Conservation (phyloP, 2,797 vertebrate genomes). For the Gymnocypris eckloni region DNA sequence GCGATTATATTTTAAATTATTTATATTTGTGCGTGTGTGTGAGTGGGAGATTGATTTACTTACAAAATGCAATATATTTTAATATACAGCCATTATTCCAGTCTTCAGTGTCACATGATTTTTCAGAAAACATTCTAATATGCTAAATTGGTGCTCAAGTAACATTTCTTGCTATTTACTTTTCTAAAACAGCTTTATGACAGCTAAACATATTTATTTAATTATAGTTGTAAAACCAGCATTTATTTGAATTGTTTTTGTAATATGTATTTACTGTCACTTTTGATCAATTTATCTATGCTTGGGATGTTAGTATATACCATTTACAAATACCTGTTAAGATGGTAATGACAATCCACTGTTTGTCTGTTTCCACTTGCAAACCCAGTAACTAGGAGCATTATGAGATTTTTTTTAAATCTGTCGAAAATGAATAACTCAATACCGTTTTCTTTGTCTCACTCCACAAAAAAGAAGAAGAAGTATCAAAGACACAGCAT, state of each 20-base stretch:
- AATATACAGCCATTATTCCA: no score
- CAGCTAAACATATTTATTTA: no score
- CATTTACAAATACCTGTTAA: not conserved
- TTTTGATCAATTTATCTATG: not conserved
- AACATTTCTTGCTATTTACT: not conserved
- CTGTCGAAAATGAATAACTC: not conserved
- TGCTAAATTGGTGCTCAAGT: not conserved
- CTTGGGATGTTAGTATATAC: not conserved
- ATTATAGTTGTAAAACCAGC: no score
- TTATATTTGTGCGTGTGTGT: not conserved
- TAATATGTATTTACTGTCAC: not conserved
- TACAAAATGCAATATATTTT: not conserved
- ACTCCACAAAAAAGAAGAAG: slow-evolving; percentile 7
- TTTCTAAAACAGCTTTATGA: no score
- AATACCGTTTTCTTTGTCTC: not conserved
- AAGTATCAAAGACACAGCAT: slow-evolving; percentile 37
- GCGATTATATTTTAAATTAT: no score
- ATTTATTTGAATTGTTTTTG: no score
- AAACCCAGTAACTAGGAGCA: not conserved
- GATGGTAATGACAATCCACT: not conserved
- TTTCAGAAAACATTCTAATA: not conserved
- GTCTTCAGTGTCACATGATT: not conserved
- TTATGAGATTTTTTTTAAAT: not conserved
- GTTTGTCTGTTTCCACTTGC: not conserved
- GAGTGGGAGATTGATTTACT: no score